Evolutionary conservation across 2,888 invertebrate species (phyloP), one percentile per base, ranked within the genome.

Genomic region (Temnothorax ravouxi): DNA sequence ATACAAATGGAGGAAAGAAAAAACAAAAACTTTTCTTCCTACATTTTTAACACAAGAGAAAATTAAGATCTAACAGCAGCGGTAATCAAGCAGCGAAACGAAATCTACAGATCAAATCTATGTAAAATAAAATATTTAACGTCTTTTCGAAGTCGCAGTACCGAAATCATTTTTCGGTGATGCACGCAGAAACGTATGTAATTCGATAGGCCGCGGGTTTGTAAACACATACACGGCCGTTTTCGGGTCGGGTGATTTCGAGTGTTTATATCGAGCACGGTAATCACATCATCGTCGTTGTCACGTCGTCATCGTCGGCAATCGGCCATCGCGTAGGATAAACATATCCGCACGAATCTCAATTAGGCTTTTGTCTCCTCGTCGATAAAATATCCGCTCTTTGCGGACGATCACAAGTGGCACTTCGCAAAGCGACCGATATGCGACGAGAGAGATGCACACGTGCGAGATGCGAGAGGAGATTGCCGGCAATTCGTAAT

Each of bases 161-260:
- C 9, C 18, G n/a, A 18, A 41, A 38, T 8, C 25, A 8, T 50
- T 18, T 18, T 71, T 21, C 15, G 41, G 41, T 15, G 44, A 25
- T 61, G 79, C 69, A 38, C 47, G 79, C 56, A 25, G 6, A 50
- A 6, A 8, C 3, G 21, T 72, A 25, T 15, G 59, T 72, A 47
- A 72, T 38, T 61, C 25, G 25, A 72, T 72, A 38, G 13, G 18
- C 13, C 47, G 34, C 18, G 13, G 59, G 38, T 61, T 72, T 50
- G 72, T 80, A 80, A 80, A 79, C 47, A 79, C 38, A n/a, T n/a
- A 8, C 44, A 44, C 41, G 8, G 18, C 59, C 59, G 18, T n/a
- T 80, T 38, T 80, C 59, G 25, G n/a, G 13, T 15, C 29, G 18
- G 8, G 18, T 15, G 44, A 3, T 44, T 61, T 25, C 21, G 34